Evolutionary conservation across 2,113 vertebrate species (phyloP).

Genomic region (Sapayoa aenigma): DNA sequence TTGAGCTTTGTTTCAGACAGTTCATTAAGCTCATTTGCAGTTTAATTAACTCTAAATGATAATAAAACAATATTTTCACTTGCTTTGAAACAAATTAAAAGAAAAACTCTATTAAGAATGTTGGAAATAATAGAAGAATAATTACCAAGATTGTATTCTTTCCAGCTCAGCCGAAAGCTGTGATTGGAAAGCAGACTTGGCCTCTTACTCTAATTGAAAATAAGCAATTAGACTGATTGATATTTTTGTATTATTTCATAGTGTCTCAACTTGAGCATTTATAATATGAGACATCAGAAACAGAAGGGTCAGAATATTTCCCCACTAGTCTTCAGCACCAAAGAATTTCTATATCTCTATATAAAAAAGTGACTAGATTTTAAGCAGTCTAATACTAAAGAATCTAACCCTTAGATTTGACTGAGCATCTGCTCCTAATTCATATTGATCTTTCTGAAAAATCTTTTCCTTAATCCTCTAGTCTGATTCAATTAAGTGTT

Average conservation of each 20-base stretch:
- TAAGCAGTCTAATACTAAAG: not conserved
- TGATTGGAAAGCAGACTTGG: not conserved
- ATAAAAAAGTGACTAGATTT: not conserved
- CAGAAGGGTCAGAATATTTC: not conserved
- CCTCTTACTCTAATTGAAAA: not conserved
- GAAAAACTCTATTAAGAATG: not conserved
- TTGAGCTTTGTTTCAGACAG: constrained; percentile 28
- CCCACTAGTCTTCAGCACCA: not conserved
- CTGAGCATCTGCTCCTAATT: not conserved
- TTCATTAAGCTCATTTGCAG: constrained; percentile 48
- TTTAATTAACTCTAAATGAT: constrained; percentile 52
- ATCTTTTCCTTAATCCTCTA: not conserved
- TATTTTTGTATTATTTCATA: not conserved
- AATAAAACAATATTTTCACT: constrained; percentile 35
- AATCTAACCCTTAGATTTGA: not conserved
- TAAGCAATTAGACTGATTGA: not conserved
- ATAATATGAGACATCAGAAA: not conserved
- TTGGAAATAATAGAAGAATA: not conserved
- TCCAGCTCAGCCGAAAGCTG: not conserved
- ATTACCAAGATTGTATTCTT: not conserved
- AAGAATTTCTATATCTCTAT: not conserved
- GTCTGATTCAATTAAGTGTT: not conserved
- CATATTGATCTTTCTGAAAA: not conserved
- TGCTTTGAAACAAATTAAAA: constrained; percentile 40
- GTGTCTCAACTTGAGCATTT: not conserved